Base-by-base conservation (phyloP, 2,888 invertebrate genomes). In the Tinea semifulvella region DNA sequence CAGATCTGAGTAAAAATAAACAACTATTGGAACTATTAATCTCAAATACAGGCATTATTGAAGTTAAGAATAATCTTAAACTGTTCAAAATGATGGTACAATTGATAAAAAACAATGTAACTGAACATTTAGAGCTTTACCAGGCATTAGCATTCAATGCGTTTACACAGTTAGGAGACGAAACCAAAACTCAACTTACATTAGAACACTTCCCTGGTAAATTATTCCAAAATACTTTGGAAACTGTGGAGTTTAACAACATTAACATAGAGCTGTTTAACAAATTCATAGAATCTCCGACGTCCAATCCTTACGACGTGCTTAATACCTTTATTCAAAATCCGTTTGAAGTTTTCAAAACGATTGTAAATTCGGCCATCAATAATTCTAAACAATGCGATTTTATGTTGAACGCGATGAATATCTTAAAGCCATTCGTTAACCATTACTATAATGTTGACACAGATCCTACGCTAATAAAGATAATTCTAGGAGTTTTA, bases 201-300 rank as follows among this genome's bases (percentile, higher is more conserved):
- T 57, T 63, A 35, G 56, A 62, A 20, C 63, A 63, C 45, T 79
- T 72, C 49, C 52, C 25, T 25, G 52, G 65, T 19, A 63, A 63
- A 18, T 53, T 51, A 38, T 67, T 76, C 8, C 52, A 53, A 46
- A 56, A 72, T 50, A 53, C 55, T 49, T 52, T 53, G 26, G 55
- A 62, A 50, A 56, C 54, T 40, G 36, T 50, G 43, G 60, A 67
- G 19, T 73, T 70, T 47, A 52, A 51, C 10, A 52, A 48, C 17
- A 58, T 54, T 49, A 50, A 66, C 44, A 74, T 57, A 43, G 63
- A 69, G 56, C 63, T 61, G 53, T 80, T 79, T 42, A 80, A 80
- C 50, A 77, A 74, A 56, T 53, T 75, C 10, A 58, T 72, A 47
- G 51, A 55, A 10, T 53, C 61, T 4, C 52, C 57, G 4, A 59